phyloP scores from a whole-genome alignment of 23 tunicate genomes.

The Styela clava region DNA sequence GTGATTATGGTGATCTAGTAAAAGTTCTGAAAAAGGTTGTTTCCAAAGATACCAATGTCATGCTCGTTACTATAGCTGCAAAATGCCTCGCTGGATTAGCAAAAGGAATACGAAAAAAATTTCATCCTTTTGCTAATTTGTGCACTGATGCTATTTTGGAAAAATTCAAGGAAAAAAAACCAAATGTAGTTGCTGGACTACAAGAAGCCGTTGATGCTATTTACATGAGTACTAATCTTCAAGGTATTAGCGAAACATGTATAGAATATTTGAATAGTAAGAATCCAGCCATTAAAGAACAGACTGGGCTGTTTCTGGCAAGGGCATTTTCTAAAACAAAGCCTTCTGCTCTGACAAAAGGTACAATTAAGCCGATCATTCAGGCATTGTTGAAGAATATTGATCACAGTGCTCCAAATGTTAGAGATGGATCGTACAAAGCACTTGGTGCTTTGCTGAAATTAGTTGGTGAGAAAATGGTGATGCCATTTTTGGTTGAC shows the following conservation, averaged over 20 bases:
- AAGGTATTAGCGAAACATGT: slow-evolving; percentile 58
- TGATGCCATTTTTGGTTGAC: slow-evolving; percentile 72
- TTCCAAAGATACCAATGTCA: slow-evolving; percentile 87
- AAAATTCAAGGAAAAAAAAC: slow-evolving; percentile 92
- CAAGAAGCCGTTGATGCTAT: slow-evolving; percentile 85
- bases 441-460: slow-evolving; percentile 58
- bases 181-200: slow-evolving; percentile 70
- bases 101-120: slow-evolving; percentile 79
- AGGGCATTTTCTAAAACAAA: slow-evolving; percentile 67
- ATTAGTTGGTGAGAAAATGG: slow-evolving; percentile 51
- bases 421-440: slow-evolving; percentile 83
- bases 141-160: slow-evolving; percentile 70
- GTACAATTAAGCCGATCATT: slow-evolving; percentile 55
- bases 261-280: slow-evolving; percentile 68
- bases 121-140: slow-evolving; percentile 76
- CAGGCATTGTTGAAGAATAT: slow-evolving; percentile 76
- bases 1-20: slow-evolving; percentile 76
- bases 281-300: slow-evolving; percentile 87
- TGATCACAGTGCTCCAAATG: slow-evolving; percentile 85
- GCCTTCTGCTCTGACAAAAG: slow-evolving; percentile 57
- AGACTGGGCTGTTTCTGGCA: slow-evolving; percentile 68
- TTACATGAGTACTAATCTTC: slow-evolving; percentile 42
- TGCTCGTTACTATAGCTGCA: slow-evolving; percentile 84
- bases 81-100: slow-evolving; percentile 86
- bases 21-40: slow-evolving; percentile 91